Evolutionary conservation across 2,888 invertebrate genomes (phyloP).

Genomic region (Myopa testacea): DNA sequence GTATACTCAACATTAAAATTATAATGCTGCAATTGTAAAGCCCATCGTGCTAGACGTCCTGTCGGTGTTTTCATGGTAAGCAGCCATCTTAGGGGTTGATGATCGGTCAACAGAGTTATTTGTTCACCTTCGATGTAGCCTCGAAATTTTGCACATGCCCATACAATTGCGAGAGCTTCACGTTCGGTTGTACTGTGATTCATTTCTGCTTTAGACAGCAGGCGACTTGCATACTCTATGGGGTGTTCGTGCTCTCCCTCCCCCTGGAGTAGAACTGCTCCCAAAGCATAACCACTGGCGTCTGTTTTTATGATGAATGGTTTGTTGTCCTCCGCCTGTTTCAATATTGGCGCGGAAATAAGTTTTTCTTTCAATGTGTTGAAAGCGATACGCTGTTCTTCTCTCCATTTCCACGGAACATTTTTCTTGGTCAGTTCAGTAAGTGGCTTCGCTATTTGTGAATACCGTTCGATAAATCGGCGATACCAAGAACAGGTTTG

Average conservation of each 20-base stretch:
- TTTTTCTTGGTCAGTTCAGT: constrained; percentile 34
- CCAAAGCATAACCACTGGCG: not conserved
- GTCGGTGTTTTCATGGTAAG: constrained; percentile 62
- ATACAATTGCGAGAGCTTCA: constrained; percentile 60
- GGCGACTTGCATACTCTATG: constrained; percentile 53
- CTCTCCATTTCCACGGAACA: constrained; percentile 10
- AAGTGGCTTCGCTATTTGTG: not conserved
- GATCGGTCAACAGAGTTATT: constrained; percentile 63
- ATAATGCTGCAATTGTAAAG: constrained; percentile 62
- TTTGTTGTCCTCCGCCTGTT: too few relatives aligned
- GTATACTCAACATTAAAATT: constrained; percentile 62
- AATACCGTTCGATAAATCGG: not conserved
- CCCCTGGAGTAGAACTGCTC: not conserved
- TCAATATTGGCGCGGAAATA: constrained; percentile 28
- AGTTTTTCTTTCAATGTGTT: constrained; percentile 18
- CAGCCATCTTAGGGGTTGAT: constrained; percentile 69
- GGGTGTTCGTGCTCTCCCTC: not conserved
- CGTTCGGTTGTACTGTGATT: constrained; percentile 66
- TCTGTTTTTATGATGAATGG: constrained; percentile 24
- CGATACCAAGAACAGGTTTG: too few relatives aligned
- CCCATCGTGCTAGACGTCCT: constrained; percentile 68
- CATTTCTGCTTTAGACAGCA: constrained; percentile 55
- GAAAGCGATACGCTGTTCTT: constrained; percentile 13
- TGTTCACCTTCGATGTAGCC: constrained; percentile 62
- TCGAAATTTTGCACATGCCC: constrained; percentile 61